These are phyloP conservation scores for Erebia aethiops DNA, from an alignment of 2,888 invertebrate genomes.

Conservation along the genomic window DNA sequence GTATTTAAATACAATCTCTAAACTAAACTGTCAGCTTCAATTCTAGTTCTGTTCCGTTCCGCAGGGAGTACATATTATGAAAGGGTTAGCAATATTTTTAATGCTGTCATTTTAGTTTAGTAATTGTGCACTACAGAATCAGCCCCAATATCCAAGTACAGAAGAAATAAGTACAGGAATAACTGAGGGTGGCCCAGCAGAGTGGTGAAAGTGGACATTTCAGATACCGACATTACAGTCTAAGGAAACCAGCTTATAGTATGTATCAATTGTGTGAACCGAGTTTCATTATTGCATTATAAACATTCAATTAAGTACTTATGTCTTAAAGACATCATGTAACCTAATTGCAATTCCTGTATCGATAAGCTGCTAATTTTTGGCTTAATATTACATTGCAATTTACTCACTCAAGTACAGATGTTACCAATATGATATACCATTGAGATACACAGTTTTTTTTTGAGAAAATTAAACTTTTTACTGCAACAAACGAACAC, in stretches of 20 bases:
- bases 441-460: slow-evolving; percentile 19
- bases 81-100: too few species aligned
- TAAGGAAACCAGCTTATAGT: too few species aligned
- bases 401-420: slow-evolving; percentile 24
- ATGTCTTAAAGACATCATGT: not conserved
- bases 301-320: not conserved
- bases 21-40: too few species aligned
- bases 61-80: too few species aligned
- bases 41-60: too few species aligned
- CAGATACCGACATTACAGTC: not conserved
- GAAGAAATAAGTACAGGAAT: too few species aligned
- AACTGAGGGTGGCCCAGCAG: too few species aligned
- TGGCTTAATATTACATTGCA: not conserved
- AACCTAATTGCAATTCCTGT: not conserved
- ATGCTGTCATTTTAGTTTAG: too few species aligned
- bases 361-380: not conserved
- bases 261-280: not conserved
- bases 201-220: not conserved
- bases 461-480: slow-evolving; percentile 28
- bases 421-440: slow-evolving; percentile 1
- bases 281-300: not conserved
- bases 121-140: too few species aligned
- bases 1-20: too few species aligned
- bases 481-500: slow-evolving; percentile 17
- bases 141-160: too few species aligned